These are phyloP conservation scores for Canis aureus DNA, from an alignment of 2,113 vertebrate genomes.

Conservation along the genomic window DNA sequence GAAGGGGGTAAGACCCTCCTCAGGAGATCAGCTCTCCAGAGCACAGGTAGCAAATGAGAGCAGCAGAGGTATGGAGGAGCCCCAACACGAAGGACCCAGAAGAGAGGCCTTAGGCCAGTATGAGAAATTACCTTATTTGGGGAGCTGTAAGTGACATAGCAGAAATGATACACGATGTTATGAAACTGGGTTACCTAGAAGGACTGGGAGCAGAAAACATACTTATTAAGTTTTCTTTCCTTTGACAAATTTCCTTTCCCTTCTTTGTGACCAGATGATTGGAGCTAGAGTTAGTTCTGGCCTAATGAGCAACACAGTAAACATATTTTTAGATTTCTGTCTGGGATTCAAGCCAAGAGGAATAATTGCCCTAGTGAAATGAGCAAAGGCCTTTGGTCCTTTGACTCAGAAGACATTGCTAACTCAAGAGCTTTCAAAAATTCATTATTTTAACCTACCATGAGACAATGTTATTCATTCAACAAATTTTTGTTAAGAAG, in stretches of 20 bases:
- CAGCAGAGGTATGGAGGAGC: neutral
- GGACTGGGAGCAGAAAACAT: neutral
- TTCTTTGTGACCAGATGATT: neutral
- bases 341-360: neutral
- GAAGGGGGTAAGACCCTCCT: neutral
- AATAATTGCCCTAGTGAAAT: neutral
- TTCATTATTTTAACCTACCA: conserved; percentile 23
- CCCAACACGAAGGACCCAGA: neutral
- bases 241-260: neutral
- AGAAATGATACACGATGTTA: neutral
- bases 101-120: too few relatives aligned
- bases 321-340: neutral
- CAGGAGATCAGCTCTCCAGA: neutral
- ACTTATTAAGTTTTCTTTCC: neutral
- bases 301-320: neutral
- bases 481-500: neutral
- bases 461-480: neutral
- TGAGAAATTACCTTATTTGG: neutral
- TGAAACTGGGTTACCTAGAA: neutral
- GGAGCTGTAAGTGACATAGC: neutral
- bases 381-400: neutral
- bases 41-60: neutral
- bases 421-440: neutral
- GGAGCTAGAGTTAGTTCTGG: neutral
- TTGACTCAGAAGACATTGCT: neutral